Evolutionary conservation across 2,888 invertebrate species (phyloP), one percentile per base, ranked within the genome.

Genomic region (Andrena chrysosceles): DNA sequence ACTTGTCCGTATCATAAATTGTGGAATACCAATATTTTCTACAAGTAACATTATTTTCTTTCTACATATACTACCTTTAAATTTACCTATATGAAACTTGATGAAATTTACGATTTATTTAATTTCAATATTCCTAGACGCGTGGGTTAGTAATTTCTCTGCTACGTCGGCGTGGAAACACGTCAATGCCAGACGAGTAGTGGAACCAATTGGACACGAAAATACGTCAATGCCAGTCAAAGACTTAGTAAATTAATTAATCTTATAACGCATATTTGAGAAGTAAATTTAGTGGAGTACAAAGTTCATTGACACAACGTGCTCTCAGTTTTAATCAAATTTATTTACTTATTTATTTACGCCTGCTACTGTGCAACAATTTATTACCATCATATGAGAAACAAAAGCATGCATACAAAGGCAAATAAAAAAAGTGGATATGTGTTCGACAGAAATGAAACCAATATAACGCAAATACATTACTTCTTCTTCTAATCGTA

Each of bases 401-500:
- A 67, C 42, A 54, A 48, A 69, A 62, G 49, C 8, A 29, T 42
- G n/a, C 48, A 29, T 20, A 29, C 16, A 35, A 42, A 52, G n/a
- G 33, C n/a, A 60, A 59, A 49, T 20, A 68, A 49, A 64, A 49
- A 63, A 67, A 64, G 72, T 33, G 16, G 23, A 26, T 0, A 48
- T 66, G n/a, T 23, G 33, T 2, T 10, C n/a, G 5, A 60, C 31
- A 4, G 6, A 26, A 68, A 67, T 48, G 52, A 71, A 80, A 62
- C 23, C 31, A 67, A 59, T 60, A 2, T 31, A 31, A 31, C 3
- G 35, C n/a, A 63, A 64, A 62, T 69, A 16, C 29, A 71, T 87
- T 93, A 96, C 95, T 93, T 95, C 94, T 78, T 94, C 92, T 90
- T 96, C 95, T 35, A 96, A 91, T 52, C 89, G 91, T 89, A 94